Base-by-base conservation (phyloP, 2,888 invertebrate species). In the Aproaerema taeniolella region DNA sequence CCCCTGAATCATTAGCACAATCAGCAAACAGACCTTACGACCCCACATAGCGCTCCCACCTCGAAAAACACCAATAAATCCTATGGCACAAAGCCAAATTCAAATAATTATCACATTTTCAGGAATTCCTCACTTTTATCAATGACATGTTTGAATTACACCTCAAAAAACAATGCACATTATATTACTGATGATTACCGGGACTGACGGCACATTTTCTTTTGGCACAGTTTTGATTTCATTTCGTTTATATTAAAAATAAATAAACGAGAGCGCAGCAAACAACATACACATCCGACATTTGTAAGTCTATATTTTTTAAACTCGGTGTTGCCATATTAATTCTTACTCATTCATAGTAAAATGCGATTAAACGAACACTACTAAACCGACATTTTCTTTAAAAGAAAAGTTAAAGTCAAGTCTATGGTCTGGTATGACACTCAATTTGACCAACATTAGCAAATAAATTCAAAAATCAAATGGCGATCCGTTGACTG, bases 31-130 rank as follows among this genome's bases (percentile, higher is more conserved):
- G 54, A 74, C 47, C 46, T 53, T 52, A 51, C 56, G 64, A 54
- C 66, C 65, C 70, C 68, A 71, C 86, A 85, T 83, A 57, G 59
- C 67, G 60, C 55, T 59, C 58, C 63, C 66, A 70, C 76, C 61
- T 59, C 58, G 64, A 68, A 72, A 28, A 74, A 68, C 62, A 56
- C 55, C 63, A 68, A 70, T 71, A 68, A 74, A 70, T 67, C 59
- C 66, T 58, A 75, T 86, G 86, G 86, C 86, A 85, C 70, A 50
- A 74, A 76, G 86, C 86, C 86, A 86, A 85, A 72, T 68, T 62
- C 65, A 54, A 73, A 61, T 68, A 74, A 69, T 68, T 70, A 76
- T 82, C 76, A 78, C 85, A 85, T 86, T 77, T 83, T 83, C 68
- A 74, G 67, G 65, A 71, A 79, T 67, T 71, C 66, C 64, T 71